Base-by-base conservation (phyloP, 2,888 invertebrate genomes). In the Cheilosia urbana region DNA sequence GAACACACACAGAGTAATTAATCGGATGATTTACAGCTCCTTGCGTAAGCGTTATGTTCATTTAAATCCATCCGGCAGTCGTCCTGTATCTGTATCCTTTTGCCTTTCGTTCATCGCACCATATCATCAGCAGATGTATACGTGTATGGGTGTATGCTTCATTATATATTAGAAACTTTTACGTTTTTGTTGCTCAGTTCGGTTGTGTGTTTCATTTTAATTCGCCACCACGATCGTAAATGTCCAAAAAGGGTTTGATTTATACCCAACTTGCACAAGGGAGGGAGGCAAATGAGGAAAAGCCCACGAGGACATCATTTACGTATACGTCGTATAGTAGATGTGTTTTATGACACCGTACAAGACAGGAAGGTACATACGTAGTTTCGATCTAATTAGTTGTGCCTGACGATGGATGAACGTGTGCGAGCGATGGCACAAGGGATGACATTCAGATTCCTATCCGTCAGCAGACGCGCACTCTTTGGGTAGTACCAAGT, bases 191-290 rank as follows among this genome's bases (percentile, higher is more conserved):
- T 79, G 55, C 34, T 73, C 65, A 40, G 58, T 75, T 89, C 37
- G 37, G 89, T 88, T 88, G 24, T 6, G 24, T 42, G 60, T 42
- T 60, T 90, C 89, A 90, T 90, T 90, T 89, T 89, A 90, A 89
- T 91, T 90, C 90, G 90, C 90, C 91, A 91, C 90, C 91, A 90
- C 90, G 91, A 92, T 91, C 92, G 91, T 92, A 92, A 92, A 92
- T 91, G 92, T 92, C 92, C 89, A 89, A 89, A 91, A 91, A 89
- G 90, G 90, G 89, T 91, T 91, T 92, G 92, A 92, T 92, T 92
- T 92, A 92, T 91, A 87, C 88, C 87, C 60, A 79, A 66, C 47
- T 69, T 63, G 4, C 78, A 75, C 73, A 76, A 42, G 55, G 72
- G 51, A 49, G 53, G 63, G n/a, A 40, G 69, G 65, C 37, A 63